Conservation (phyloP, 2,888 invertebrate species). For the Craniophora ligustri region DNA sequence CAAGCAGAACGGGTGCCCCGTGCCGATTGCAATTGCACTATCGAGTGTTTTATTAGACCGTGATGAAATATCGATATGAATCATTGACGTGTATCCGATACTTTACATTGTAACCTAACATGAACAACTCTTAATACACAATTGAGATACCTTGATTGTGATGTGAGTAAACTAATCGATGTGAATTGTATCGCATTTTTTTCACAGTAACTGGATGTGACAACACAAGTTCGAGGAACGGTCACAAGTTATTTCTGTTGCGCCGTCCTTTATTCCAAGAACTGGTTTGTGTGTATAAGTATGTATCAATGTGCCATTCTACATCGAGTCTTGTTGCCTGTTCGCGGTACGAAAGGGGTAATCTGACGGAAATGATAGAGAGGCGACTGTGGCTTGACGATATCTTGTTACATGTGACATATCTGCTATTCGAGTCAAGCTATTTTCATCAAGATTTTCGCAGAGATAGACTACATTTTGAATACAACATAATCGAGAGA, state of each 20-base stretch:
- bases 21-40: conserved; percentile 57
- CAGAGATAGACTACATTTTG: too few species aligned
- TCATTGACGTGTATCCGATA: conserved; percentile 44
- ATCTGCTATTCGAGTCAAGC: conserved; percentile 13
- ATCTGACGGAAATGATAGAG: conserved; percentile 72
- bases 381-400: conserved; percentile 48
- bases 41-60: conserved; percentile 59
- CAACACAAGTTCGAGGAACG: conserved; percentile 61
- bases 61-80: conserved; percentile 57
- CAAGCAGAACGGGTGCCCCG: conserved; percentile 62
- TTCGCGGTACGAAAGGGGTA: conserved; percentile 61
- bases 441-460: conserved; percentile 6
- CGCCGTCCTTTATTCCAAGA: conserved; percentile 62
- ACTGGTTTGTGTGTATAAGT: conserved; percentile 56
- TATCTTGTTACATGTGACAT: conserved; percentile 45
- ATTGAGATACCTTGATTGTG: not conserved
- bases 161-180: conserved; percentile 9
- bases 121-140: conserved; percentile 8
- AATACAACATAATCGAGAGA: too few species aligned
- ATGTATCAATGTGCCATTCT: conserved; percentile 53
- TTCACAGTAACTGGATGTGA: conserved; percentile 49
- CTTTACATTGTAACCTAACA: conserved; percentile 20
- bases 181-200: conserved; percentile 20
- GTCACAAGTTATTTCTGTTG: conserved; percentile 68
- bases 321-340: conserved; percentile 59